Evolutionary conservation across 2,888 invertebrate genomes (phyloP), one percentile per base, ranked within the genome.

Genomic region (Pheosia gnoma): DNA sequence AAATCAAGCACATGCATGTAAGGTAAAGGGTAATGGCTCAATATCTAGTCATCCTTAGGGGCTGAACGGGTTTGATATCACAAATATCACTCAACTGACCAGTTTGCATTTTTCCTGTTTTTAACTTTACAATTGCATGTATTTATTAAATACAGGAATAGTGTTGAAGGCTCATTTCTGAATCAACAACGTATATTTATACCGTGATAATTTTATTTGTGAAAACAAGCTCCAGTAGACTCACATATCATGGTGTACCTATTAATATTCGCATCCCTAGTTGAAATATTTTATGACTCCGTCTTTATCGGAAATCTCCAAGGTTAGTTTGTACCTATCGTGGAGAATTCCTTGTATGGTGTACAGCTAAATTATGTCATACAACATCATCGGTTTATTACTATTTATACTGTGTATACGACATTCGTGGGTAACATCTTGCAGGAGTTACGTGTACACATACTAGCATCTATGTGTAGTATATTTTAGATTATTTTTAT

Each of bases 341-440:
- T 60, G 64, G 64, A 64, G 60, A 62, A 60, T 74, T 71, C 61
- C 61, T 54, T 60, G 55, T 54, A 38, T 37, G 13, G 25, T 25
- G 8, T 57, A 39, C 52, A 4, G 37, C 36, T 37, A 10, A 59
- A 67, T 70, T 62, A 68, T 66, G 70, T 70, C 72, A 67, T 58
- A 59, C 58, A 65, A 68, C 65, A 65, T 75, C 67, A 38, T 59
- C 64, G 61, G 60, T 65, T 69, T 67, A 65, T 65, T 58, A 65
- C 60, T 59, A 68, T 61, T 57, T 61, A 60, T 55, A n/a, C 10
- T 59, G 13, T 39, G 52, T 47, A 45, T 56, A 63, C 53, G 63
- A 59, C 49, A 36, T 45, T 65, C 63, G 57, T 60, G 62, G 53
- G 41, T 53, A 36, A 54, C 56, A 57, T 61, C 3, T 59, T 49